phyloP scores from a whole-genome alignment of 2,113 vertebrate species.

The Otus sunia region DNA sequence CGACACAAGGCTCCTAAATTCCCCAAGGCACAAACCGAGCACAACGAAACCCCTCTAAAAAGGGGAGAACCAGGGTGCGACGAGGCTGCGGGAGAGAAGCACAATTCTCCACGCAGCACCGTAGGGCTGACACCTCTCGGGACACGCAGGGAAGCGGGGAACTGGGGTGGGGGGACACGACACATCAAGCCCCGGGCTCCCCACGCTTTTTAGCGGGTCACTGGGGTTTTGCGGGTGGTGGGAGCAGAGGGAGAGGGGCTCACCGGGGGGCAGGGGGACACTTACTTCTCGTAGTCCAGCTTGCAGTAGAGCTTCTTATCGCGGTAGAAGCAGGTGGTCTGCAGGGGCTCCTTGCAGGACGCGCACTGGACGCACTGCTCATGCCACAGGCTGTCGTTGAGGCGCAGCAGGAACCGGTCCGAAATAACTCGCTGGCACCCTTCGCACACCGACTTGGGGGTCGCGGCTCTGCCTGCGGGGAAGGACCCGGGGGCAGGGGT shows the following conservation, averaged over 20 bases:
- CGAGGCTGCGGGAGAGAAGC: neutral
- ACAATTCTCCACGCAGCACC: fast-evolving
- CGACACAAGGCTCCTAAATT: neutral
- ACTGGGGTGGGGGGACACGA: neutral
- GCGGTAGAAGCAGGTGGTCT: constrained; percentile 90
- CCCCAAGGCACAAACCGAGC: neutral
- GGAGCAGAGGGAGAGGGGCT: neutral
- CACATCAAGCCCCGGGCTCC: too few species aligned
- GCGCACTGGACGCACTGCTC: constrained; percentile 91
- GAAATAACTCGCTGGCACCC: constrained; percentile 89
- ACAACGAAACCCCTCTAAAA: neutral
- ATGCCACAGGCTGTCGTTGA: constrained; percentile 92
- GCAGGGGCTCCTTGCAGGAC: constrained; percentile 87
- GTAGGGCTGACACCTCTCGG: neutral
- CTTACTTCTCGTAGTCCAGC: constrained; percentile 91
- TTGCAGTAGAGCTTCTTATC: constrained; percentile 95
- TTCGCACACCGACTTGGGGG: constrained; percentile 83
- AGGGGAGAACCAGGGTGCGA: neutral
- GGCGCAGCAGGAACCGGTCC: constrained; percentile 91
- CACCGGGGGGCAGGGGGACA: neutral
- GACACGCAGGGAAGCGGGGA: fast-evolving
- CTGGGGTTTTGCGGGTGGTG: fast-evolving
- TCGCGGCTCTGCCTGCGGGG: constrained; percentile 76
- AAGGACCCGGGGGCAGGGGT: neutral
- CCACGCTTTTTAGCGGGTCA: fast-evolving